These are phyloP conservation scores for Temnothorax rugatulus DNA, from an alignment of 2,888 invertebrate genomes.

Conservation along the genomic window DNA sequence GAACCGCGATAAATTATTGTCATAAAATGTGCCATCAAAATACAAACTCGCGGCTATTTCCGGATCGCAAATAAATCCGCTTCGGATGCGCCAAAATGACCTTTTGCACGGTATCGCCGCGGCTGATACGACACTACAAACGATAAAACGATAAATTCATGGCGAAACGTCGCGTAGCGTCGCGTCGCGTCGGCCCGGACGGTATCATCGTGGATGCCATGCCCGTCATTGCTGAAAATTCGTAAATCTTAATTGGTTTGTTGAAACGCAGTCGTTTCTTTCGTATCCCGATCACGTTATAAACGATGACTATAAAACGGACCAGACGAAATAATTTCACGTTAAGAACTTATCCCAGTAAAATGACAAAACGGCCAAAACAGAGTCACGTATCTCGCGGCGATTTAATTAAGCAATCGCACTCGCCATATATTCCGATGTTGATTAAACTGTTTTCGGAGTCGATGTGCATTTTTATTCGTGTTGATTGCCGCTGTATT, in stretches of 20 bases:
- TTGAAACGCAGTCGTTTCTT: not conserved
- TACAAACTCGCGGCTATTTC: constrained; percentile 51
- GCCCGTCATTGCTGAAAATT: constrained; percentile 62
- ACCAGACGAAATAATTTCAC: constrained; percentile 45
- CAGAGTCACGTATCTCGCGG: constrained; percentile 20
- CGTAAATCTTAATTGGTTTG: constrained; percentile 74
- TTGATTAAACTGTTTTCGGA: constrained; percentile 45
- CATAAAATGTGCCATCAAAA: constrained; percentile 30
- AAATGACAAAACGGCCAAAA: constrained; percentile 23
- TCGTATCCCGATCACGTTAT: constrained; percentile 2
- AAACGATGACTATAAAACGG: not conserved
- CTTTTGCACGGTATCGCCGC: constrained; percentile 43
- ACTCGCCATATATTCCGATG: constrained; percentile 16
- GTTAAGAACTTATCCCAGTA: constrained; percentile 36
- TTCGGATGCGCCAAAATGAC: constrained; percentile 37
- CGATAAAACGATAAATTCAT: constrained; percentile 72
- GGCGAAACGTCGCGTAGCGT: constrained; percentile 32
- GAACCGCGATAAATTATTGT: constrained; percentile 5
- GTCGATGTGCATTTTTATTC: constrained; percentile 39
- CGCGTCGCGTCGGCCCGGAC: constrained; percentile 63
- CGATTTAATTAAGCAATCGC: constrained; percentile 52
- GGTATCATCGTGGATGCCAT: constrained; percentile 52
- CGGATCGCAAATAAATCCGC: constrained; percentile 64
- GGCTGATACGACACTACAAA: constrained; percentile 44
- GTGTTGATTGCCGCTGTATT: constrained; percentile 34